These are phyloP conservation scores for Crotophaga sulcirostris DNA, from an alignment of 2,113 vertebrate genomes.

Conservation along the genomic window DNA sequence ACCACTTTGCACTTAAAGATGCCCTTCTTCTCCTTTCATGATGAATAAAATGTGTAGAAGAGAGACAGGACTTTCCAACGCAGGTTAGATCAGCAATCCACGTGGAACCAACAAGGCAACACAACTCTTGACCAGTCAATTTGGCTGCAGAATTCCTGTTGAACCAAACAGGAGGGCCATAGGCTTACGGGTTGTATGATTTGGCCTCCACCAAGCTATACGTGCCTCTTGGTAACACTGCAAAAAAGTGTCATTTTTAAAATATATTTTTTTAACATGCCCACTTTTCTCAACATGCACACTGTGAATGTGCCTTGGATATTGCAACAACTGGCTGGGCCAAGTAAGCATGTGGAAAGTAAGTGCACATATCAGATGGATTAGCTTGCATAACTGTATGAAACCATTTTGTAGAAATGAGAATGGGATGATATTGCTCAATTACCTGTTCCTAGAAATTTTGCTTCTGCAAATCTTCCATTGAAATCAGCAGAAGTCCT, in stretches of 20 bases:
- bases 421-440: background rate
- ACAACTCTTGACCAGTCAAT: accelerated
- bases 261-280: background rate
- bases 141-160: background rate
- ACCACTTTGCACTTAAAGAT: background rate
- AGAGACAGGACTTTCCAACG: background rate
- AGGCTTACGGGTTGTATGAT: background rate
- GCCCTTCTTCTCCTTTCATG: background rate
- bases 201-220: background rate
- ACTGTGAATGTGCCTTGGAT: background rate
- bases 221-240: background rate
- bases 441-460: conserved; percentile 8
- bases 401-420: background rate
- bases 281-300: accelerated
- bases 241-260: background rate
- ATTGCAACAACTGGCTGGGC: background rate
- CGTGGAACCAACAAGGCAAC: accelerated
- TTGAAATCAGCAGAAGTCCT: background rate
- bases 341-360: background rate
- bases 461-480: background rate
- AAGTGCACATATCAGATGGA: accelerated
- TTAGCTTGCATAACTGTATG: background rate
- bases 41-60: too few relatives aligned
- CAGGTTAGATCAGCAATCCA: background rate
- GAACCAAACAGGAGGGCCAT: background rate